phyloP scores from a whole-genome alignment of 2,797 vertebrate genomes.

The Spheniscus humboldti region DNA sequence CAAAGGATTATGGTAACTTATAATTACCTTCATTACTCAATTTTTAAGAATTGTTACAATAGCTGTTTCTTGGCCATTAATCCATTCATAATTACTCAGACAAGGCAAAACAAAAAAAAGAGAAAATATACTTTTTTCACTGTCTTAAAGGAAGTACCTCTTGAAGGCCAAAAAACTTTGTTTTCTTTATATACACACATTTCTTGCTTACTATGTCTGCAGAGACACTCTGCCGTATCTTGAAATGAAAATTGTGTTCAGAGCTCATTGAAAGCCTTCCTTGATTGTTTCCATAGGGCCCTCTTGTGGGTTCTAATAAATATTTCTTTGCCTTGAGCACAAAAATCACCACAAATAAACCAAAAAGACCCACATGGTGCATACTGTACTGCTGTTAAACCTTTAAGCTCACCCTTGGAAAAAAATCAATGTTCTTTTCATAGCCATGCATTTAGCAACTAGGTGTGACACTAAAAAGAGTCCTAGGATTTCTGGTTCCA shows the following conservation, averaged over 20 bases:
- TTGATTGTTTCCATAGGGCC: not conserved
- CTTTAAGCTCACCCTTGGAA: not conserved
- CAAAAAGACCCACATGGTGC: not conserved
- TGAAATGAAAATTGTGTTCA: not conserved
- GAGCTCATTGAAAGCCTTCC: not conserved
- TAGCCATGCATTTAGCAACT: not conserved
- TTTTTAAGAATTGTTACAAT: not conserved
- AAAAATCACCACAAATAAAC: not conserved
- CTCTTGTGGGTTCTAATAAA: not conserved
- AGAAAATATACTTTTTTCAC: not conserved
- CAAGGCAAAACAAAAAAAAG: not conserved
- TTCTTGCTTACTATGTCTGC: not conserved
- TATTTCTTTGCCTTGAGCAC: not conserved
- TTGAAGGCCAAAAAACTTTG: not conserved
- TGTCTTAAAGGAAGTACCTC: not conserved
- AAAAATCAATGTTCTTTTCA: not conserved
- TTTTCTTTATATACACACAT: not conserved
- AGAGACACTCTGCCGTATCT: not conserved
- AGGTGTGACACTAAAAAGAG: not conserved
- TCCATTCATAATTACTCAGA: not conserved
- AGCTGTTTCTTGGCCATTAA: not conserved
- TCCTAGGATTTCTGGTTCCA: not conserved
- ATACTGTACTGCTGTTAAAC: not conserved
- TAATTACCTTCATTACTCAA: not conserved
- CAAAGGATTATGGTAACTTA: not conserved